Evolutionary conservation across 2,113 vertebrate genomes (phyloP), one percentile per base, ranked within the genome.

Genomic region (Ophthalmolycus amberensis): DNA sequence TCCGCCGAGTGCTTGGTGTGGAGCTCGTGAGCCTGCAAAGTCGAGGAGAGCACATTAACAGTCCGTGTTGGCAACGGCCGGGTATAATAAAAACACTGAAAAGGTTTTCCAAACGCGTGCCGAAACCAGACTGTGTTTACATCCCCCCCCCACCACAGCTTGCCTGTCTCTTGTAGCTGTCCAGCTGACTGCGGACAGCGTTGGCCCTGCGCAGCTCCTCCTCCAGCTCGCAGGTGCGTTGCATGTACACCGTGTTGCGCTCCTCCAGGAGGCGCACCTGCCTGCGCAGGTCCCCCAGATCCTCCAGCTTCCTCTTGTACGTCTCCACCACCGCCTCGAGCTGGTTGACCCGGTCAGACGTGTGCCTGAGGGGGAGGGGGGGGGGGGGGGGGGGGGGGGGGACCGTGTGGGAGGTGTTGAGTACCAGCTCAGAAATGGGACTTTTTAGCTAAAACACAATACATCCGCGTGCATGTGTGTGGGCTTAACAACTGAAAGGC

Each of bases 251-350:
- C 0, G 95, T 95, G 79, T 97, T 98, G 32, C 96, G 90, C 86
- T 98, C 96, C 93, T 98, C 97, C 85, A 98, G 95, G 84, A 97
- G 96, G 75, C 96, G 96, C 92, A 98, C 97, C 85, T 98, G 97
- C 38, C 96, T 87, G 40, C 97, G 95, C 85, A 98, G 94, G 90
- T 98, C 97, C 5, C 96, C 95, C 89, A 98, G 93, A 83, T 98
- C 97, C 64, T 97, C 96, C 86, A 98, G 93, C 87, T 97, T 97
- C 71, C 96, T 94, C 82, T 96, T 96, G 89, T 97, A 97, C 3
- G 96, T 96, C 79, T 95, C 96, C 87, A 98, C 96, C 54, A 96
- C 93, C 0, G 96, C 92, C 88, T 98, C 97, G 6, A 98, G 93
- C 79, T 96, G 95, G 67, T 95, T 95, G 10, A 97, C 97, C 4